phyloP scores from a whole-genome alignment of 2,888 invertebrate genomes.

The Eulithis testata region DNA sequence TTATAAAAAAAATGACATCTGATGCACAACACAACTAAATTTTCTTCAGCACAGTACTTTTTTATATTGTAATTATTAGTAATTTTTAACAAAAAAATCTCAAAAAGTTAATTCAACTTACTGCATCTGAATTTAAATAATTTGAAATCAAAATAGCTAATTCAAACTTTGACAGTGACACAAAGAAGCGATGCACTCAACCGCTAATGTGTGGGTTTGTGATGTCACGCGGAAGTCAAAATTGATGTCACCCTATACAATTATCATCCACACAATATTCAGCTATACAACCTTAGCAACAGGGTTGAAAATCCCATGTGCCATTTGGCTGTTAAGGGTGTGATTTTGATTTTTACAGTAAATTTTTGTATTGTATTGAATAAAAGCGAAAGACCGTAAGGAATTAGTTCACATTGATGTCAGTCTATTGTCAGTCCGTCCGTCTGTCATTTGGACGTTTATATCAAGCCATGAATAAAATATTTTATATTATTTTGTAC shows the following conservation, averaged over 20 bases:
- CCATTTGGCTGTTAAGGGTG: conserved; percentile 33
- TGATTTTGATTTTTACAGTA: conserved; percentile 48
- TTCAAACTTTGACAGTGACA: conserved; percentile 19
- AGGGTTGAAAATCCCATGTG: conserved; percentile 37
- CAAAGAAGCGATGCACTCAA: conserved; percentile 42
- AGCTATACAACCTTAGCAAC: neutral
- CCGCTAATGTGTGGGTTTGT: conserved; percentile 78
- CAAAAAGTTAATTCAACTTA: too few species aligned
- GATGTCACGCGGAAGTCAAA: conserved; percentile 70
- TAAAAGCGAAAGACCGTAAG: conserved; percentile 76
- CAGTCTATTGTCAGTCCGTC: conserved; percentile 57
- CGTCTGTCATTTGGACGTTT: conserved; percentile 47
- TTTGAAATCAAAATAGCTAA: neutral
- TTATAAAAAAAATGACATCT: too few species aligned
- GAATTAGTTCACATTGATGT: conserved; percentile 80
- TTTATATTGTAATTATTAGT: too few species aligned
- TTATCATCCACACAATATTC: conserved; percentile 14
- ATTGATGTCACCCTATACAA: conserved; percentile 53
- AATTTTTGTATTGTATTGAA: conserved; percentile 54
- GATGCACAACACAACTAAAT: too few species aligned
- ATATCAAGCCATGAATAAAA: conserved; percentile 34
- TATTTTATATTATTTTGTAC: conserved; percentile 25
- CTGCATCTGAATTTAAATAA: too few species aligned
- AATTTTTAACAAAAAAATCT: neutral
- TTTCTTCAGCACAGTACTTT: too few species aligned